Evolutionary conservation across 1,140 invertebrate genomes (phyloP).

Genomic region (Belonocnema kinseyi): DNA sequence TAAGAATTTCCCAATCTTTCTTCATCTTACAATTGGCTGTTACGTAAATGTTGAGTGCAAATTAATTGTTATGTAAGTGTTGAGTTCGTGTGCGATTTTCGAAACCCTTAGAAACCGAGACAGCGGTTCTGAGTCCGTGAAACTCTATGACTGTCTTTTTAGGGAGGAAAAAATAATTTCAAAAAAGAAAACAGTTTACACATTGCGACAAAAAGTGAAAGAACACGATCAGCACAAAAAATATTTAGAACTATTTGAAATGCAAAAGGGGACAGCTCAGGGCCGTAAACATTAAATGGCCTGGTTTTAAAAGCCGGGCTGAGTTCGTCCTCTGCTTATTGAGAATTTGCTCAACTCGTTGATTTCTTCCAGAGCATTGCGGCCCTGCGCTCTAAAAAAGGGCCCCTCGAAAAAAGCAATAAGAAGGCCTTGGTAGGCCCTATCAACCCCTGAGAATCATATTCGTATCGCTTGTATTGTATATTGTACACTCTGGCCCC

Average conservation of each 20-base stretch:
- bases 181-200: slow-evolving; percentile 17
- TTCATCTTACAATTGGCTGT: slow-evolving; percentile 6
- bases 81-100: neutral
- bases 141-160: slow-evolving; percentile 30
- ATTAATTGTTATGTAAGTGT: slow-evolving; percentile 15
- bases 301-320: slow-evolving; percentile 35
- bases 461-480: slow-evolving; percentile 75
- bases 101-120: slow-evolving; percentile 22
- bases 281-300: slow-evolving; percentile 37
- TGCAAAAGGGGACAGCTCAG: slow-evolving; percentile 38
- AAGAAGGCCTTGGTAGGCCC: slow-evolving; percentile 59
- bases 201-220: slow-evolving; percentile 33
- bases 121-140: neutral
- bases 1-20: neutral
- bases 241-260: slow-evolving; percentile 30
- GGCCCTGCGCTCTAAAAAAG: slow-evolving; percentile 50
- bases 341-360: slow-evolving; percentile 57
- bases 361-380: slow-evolving; percentile 46
- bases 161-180: neutral
- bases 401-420: slow-evolving; percentile 62
- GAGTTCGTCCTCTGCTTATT: slow-evolving; percentile 46
- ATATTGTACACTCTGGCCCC: slow-evolving; percentile 71
- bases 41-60: slow-evolving; percentile 17
- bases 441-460: slow-evolving; percentile 63
- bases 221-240: slow-evolving; percentile 46